A percentile compares a stretch with the other conserved stretches of the same genome.
Evolutionary conservation across 2,797 vertebrate genomes (phyloP).

Genomic region (Poeciliopsis presidionis): DNA sequence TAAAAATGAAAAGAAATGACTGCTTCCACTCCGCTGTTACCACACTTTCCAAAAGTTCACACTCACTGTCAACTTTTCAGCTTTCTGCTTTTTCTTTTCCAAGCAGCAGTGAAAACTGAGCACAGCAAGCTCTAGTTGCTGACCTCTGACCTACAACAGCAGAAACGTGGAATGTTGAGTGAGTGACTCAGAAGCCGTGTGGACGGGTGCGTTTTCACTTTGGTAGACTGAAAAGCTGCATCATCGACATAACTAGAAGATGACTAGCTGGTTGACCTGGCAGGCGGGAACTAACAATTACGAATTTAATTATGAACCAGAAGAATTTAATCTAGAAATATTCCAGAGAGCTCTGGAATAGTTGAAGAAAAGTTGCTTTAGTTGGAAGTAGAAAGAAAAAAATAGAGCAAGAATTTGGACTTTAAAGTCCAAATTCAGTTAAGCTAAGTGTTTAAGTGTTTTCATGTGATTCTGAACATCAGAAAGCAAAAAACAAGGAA

Average conservation of each 20-base stretch:
- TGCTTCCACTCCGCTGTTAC: conserved; percentile 28
- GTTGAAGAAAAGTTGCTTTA: neutral
- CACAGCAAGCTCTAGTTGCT: conserved; percentile 6
- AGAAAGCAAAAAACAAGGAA: neutral
- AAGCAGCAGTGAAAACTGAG: conserved; percentile 43
- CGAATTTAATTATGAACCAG: neutral
- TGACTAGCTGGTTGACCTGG: conserved; percentile 31
- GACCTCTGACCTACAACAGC: conserved; percentile 63
- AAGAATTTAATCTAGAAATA: conserved; percentile 14
- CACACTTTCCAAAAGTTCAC: conserved; percentile 57
- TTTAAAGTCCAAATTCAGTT: neutral
- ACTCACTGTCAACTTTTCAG: conserved; percentile 23
- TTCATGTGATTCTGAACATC: conserved; percentile 1
- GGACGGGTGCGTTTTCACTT: conserved; percentile 41
- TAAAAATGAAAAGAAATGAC: conserved; percentile 4
- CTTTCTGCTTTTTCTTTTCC: conserved; percentile 9
- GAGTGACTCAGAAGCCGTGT: conserved; percentile 54
- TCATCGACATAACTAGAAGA: conserved; percentile 13
- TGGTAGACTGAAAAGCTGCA: conserved; percentile 17
- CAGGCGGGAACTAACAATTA: conserved; percentile 42
- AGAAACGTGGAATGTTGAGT: conserved; percentile 47
- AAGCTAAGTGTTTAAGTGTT: neutral
- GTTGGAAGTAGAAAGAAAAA: neutral
- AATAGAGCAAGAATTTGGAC: neutral
- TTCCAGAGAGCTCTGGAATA: neutral